These are phyloP conservation scores for Trissoscelio sp. DNA, from an alignment of 2,888 invertebrate genomes.

Conservation along the genomic window DNA sequence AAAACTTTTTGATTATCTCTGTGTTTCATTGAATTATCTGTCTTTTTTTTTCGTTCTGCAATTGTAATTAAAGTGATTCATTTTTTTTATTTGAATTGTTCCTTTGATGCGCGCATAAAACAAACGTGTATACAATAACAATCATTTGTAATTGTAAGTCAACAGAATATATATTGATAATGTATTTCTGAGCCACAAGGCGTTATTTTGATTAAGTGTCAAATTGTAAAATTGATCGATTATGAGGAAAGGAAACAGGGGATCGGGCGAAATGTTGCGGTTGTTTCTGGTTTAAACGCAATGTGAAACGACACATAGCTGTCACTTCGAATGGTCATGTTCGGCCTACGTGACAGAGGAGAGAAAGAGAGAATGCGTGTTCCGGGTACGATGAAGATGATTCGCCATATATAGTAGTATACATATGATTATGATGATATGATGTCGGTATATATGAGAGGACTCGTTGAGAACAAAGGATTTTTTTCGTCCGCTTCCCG, in stretches of 20 bases:
- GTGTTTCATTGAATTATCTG: too few species aligned
- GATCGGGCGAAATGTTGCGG: slow-evolving; percentile 74
- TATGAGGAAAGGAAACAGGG: slow-evolving; percentile 64
- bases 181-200: slow-evolving; percentile 68
- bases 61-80: neutral
- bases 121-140: slow-evolving; percentile 65
- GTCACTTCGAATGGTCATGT: slow-evolving; percentile 41
- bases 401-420: slow-evolving; percentile 64
- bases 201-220: slow-evolving; percentile 78
- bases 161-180: slow-evolving; percentile 60
- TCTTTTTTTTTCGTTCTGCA: slow-evolving; percentile 1
- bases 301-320: slow-evolving; percentile 55
- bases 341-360: slow-evolving; percentile 40
- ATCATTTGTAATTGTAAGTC: slow-evolving; percentile 66
- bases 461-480: slow-evolving; percentile 59
- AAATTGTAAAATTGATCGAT: slow-evolving; percentile 80
- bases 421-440: slow-evolving; percentile 59
- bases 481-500: slow-evolving; percentile 73
- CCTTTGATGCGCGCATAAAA: slow-evolving; percentile 59
- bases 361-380: slow-evolving; percentile 59
- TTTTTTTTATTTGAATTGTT: slow-evolving; percentile 15
- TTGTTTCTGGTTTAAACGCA: slow-evolving; percentile 70
- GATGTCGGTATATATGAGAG: slow-evolving; percentile 61
- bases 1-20: neutral
- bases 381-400: slow-evolving; percentile 53